These are phyloP conservation scores for Mesorhabditis belari DNA, from an alignment of 2,888 invertebrate genomes.

Conservation along the genomic window DNA sequence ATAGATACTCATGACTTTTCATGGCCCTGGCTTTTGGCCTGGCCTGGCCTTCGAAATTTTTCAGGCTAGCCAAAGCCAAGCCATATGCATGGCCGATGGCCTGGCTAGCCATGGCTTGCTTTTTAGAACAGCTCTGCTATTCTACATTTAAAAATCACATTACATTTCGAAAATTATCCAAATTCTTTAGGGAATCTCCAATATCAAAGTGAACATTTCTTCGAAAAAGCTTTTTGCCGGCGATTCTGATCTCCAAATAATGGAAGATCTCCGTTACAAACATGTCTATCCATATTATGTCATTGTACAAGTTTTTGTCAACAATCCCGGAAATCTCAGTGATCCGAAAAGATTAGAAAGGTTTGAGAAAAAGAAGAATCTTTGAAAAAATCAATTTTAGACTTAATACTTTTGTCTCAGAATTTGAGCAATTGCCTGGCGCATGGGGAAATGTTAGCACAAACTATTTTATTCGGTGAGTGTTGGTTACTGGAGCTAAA, in stretches of 20 bases:
- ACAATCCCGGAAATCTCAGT: conserved; percentile 37
- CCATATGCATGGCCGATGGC: background rate
- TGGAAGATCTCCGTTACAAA: conserved; percentile 37
- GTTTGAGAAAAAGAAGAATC: conserved; percentile 8
- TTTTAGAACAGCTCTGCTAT: too few species aligned
- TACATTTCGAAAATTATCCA: background rate
- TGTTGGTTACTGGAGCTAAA: too few species aligned
- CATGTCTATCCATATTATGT: conserved; percentile 41
- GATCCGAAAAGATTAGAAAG: conserved; percentile 26
- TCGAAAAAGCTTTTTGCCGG: conserved; percentile 44
- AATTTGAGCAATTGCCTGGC: background rate
- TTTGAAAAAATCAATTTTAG: background rate
- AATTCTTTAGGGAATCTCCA: conserved; percentile 41
- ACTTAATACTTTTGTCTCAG: background rate
- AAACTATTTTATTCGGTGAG: background rate
- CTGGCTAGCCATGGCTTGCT: too few species aligned
- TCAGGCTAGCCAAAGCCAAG: background rate
- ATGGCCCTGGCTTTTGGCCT: too few species aligned
- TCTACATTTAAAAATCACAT: too few species aligned
- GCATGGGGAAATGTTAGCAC: background rate
- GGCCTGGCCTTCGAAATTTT: background rate
- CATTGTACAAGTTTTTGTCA: conserved; percentile 37
- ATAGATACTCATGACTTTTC: too few species aligned
- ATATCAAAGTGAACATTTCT: conserved; percentile 44
- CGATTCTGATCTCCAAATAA: conserved; percentile 28